Evolutionary conservation across 1,140 invertebrate genomes (phyloP).

Genomic region (Ylistrum balloti): DNA sequence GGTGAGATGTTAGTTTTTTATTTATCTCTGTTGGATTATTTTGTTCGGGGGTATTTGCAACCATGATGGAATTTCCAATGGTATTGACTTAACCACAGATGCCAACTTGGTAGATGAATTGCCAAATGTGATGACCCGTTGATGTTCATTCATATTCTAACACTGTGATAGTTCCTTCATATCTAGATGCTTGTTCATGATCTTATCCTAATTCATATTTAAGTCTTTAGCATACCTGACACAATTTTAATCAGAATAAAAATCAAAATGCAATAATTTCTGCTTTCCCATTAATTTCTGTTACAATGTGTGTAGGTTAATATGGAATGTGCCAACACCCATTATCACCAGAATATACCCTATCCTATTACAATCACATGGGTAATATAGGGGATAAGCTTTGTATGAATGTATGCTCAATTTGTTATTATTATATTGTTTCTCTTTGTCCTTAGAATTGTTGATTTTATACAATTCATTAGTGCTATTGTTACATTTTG

Average conservation of each 20-base stretch:
- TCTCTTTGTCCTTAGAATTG: slow-evolving; percentile 29
- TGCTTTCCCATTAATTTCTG: background rate
- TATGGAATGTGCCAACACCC: background rate
- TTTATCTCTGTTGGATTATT: background rate
- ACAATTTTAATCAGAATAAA: slow-evolving; percentile 8
- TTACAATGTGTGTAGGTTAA: background rate
- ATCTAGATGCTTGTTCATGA: background rate
- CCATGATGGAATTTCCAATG: background rate
- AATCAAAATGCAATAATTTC: slow-evolving; percentile 40
- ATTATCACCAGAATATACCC: background rate
- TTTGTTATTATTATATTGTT: slow-evolving; percentile 35
- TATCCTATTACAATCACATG: background rate
- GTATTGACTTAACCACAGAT: background rate
- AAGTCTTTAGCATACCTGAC: background rate
- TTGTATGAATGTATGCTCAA: slow-evolving; percentile 39
- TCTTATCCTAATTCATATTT: background rate
- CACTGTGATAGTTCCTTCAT: background rate
- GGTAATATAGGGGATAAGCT: background rate
- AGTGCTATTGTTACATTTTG: slow-evolving; percentile 34
- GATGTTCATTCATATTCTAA: background rate
- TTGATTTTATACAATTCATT: slow-evolving; percentile 15
- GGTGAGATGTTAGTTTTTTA: background rate
- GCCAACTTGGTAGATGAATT: background rate
- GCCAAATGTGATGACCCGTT: background rate
- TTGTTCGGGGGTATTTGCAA: background rate